Evolutionary conservation across 2,888 invertebrate species (phyloP).

Genomic region (Amiota minor): DNA sequence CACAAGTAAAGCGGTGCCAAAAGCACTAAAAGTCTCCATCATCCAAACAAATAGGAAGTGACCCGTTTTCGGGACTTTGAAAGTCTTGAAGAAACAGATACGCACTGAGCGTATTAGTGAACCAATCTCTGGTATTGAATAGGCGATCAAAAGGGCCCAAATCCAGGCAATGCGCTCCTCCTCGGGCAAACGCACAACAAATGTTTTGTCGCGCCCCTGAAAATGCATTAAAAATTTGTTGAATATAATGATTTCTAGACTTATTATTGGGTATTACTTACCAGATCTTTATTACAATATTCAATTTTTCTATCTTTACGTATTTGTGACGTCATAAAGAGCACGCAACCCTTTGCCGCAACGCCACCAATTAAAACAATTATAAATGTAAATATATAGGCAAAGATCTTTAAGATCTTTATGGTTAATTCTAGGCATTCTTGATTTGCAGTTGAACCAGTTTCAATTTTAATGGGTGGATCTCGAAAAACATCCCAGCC

Average conservation of each 20-base stretch:
- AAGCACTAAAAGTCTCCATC: conserved; percentile 90
- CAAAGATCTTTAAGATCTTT: conserved; percentile 86
- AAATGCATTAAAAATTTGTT: not conserved
- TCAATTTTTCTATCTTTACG: conserved; percentile 83
- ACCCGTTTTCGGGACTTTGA: conserved; percentile 78
- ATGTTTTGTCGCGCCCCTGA: conserved; percentile 88
- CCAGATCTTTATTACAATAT: conserved; percentile 89
- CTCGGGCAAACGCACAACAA: conserved; percentile 85
- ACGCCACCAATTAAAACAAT: conserved; percentile 90
- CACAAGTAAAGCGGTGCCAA: conserved; percentile 89
- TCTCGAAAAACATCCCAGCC: conserved; percentile 98
- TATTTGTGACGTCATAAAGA: conserved; percentile 94
- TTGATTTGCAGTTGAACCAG: conserved; percentile 91
- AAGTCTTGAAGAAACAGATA: conserved; percentile 93
- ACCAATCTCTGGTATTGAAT: conserved; percentile 91
- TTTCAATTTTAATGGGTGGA: conserved; percentile 90
- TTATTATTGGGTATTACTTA: conserved; percentile 72
- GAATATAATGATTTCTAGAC: not conserved
- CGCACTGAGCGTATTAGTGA: conserved; percentile 87
- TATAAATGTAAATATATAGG: conserved; percentile 88
- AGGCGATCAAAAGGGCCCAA: conserved; percentile 91
- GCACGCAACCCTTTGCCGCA: conserved; percentile 88
- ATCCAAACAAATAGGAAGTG: conserved; percentile 78
- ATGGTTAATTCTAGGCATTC: conserved; percentile 89
- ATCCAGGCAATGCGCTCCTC: conserved; percentile 93